Evolutionary conservation across 2,797 vertebrate genomes (phyloP), one percentile per base, ranked within the genome.

Genomic region (Acrossocheilus fasciatus): DNA sequence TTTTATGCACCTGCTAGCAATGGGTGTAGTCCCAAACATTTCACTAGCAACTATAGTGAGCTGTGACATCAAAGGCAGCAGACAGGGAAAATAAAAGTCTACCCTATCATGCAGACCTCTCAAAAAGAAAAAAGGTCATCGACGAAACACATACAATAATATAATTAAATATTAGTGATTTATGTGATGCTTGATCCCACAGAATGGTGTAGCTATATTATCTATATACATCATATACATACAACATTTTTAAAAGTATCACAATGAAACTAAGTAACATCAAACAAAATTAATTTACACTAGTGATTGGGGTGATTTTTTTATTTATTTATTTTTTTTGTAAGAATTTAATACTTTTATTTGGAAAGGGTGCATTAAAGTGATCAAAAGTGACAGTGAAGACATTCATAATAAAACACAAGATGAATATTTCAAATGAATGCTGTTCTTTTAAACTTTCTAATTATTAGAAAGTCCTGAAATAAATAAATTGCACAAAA

Each of bases 1-100:
- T 68, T 41, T 52, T 72, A 59, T 68, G 82, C 82, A 91, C 91
- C 87, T 91, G 88, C 88, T 78, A 68, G 57, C 43, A 41, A 75
- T 52, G 81, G 36, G 79, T 82, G 36, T 86, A 41, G 36, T 20
- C 59, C 79, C 62, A 68, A 77, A 78, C 75, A 59, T 23, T 78
- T 59, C 52, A 78, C 52, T 59, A 23, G 52, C 52, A 78, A 57
- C 52, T 78, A 15, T 2, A 59, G 18, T 59, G 75, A 59, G 12
- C 18, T 39, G 20, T 59, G 34, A 78, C 36, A 39, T 78, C 6
- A 74, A 74, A 30, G 0, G 72, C 72, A 30, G 20, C 20, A n/a
- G 20, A 39, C 52, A 59, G 18, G 34, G 18, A 23, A 39, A 77
- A 39, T 14, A 77, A 39, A 57, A 77, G 20, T 59, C 75, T 59